phyloP scores from a whole-genome alignment of 2,113 vertebrate genomes.

The Carassius auratus region DNA sequence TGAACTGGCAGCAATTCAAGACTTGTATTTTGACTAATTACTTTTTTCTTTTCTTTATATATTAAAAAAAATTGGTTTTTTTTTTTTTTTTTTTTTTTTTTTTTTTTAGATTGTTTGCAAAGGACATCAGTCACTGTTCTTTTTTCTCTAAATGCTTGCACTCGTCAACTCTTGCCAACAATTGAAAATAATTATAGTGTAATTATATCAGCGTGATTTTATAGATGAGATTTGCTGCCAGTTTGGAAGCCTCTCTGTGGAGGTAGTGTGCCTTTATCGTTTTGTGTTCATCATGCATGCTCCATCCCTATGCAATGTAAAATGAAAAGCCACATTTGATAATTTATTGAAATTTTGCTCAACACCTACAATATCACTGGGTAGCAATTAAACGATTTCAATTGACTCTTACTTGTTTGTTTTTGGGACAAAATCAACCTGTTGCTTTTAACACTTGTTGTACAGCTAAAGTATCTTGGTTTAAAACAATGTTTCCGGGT shows the following conservation, averaged over 20 bases:
- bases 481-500: too few species aligned
- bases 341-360: constrained; percentile 62
- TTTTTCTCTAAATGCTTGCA: constrained; percentile 15
- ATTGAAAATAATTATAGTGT: neutral
- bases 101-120: neutral
- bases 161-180: neutral
- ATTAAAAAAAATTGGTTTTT: neutral
- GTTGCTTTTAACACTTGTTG: too few species aligned
- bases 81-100: too few species aligned
- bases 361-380: constrained; percentile 10
- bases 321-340: constrained; percentile 51
- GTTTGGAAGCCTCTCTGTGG: constrained; percentile 1
- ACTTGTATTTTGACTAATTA: neutral
- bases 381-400: constrained; percentile 54
- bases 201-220: neutral
- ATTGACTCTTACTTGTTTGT: neutral
- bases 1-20: constrained; percentile 6
- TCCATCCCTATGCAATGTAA: constrained; percentile 41
- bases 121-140: constrained; percentile 43
- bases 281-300: neutral
- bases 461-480: too few species aligned
- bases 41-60: neutral
- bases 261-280: constrained; percentile 53
- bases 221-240: neutral
- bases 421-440: too few species aligned